Base-by-base conservation (phyloP, 1,140 invertebrate genomes). In the Polypedilum vanderplanki region DNA sequence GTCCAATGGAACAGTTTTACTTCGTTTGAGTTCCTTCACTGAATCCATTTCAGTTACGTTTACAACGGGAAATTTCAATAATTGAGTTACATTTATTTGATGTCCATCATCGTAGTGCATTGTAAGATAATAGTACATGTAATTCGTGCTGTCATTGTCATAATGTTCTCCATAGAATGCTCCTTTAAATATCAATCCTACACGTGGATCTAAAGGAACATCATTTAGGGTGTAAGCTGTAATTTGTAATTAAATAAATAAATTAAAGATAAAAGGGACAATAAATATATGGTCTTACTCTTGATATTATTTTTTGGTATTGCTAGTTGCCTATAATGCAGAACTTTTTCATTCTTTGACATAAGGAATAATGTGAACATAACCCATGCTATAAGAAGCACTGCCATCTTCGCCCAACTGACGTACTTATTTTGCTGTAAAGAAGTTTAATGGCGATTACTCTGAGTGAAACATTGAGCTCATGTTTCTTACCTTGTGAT, bases 331-430 rank as follows among this genome's bases (percentile, higher is more conserved):
- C 85, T 86, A 41, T 83, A 80, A 2, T 82, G 78, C 40, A 83
- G 80, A 9, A 86, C 80, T 76, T 84, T 87, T 75, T 88, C 88
- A 67, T 84, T 86, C 75, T 87, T 88, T 24, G 83, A 80, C 80
- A 89, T 85, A 76, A 90, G 83, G 15, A 86, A 81, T 7, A 84
- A 75, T 75, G 88, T 85, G 76, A 87, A 87, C 74, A 85, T 82
- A 0, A 84, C 75, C 86, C 85, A 87, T 41, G 82, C 81, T 0
- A 78, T 77, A 7, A 87, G 79, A 5, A 86, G 79, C 2, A 84
- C 73, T 0, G 79, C 76, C 76, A 81, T 78, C 77, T 81, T 80
- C 5, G 20, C 20, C 65, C 65, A 70, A 70, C 65, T 70, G 20
- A 70, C 65, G 18, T 70, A 70, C 20, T 70, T 70, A 20, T 70